These are phyloP conservation scores for Meriones psammophilus DNA, from an alignment of 2,797 vertebrate genomes.

Conservation along the genomic window DNA sequence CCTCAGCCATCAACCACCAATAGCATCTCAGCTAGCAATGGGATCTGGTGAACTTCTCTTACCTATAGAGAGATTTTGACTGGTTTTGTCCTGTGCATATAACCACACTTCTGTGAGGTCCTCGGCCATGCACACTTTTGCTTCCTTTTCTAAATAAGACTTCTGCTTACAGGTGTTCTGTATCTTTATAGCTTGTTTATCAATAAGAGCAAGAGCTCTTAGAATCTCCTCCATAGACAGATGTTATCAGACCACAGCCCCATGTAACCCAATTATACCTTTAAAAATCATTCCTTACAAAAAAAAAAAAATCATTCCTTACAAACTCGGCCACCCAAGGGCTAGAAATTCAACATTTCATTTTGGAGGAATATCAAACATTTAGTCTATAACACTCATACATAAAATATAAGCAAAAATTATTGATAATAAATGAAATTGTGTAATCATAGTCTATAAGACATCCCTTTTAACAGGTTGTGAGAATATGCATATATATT, in stretches of 20 bases:
- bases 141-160: not conserved
- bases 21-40: not conserved
- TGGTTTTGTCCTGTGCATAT: not conserved
- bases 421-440: not conserved
- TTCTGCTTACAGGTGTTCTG: not conserved
- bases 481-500: not conserved
- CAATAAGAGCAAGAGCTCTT: not conserved
- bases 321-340: not conserved
- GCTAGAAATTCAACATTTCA: not conserved
- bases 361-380: not conserved
- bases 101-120: not conserved
- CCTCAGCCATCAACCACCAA: not conserved
- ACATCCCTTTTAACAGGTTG: not conserved
- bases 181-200: not conserved
- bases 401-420: not conserved
- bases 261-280: not conserved
- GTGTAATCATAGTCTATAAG: not conserved
- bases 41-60: not conserved
- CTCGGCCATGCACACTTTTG: not conserved
- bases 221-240: not conserved
- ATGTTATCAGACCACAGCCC: not conserved
- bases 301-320: not conserved
- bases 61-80: not conserved
- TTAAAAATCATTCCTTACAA: not conserved
- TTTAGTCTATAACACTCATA: not conserved